Evolutionary conservation across 2,888 invertebrate species (phyloP).

Genomic region (Drosophila borealis): DNA sequence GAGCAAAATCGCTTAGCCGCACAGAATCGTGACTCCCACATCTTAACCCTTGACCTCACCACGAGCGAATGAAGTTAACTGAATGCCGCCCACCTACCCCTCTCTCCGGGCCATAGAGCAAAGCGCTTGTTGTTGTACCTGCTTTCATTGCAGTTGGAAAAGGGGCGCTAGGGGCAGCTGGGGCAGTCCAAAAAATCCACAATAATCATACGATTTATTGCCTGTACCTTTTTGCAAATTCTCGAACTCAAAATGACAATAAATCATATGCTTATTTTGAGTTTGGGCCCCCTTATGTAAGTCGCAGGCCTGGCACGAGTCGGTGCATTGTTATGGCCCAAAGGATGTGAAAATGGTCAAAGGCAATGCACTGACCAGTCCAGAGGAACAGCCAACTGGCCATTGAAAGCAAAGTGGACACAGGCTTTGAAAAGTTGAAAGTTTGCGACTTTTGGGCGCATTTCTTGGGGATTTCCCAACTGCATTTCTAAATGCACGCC

Average conservation of each 20-base stretch:
- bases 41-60: slow-evolving; percentile 84
- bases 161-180: slow-evolving; percentile 12
- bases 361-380: slow-evolving; percentile 11
- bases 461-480: neutral
- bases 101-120: neutral
- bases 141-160: slow-evolving; percentile 56
- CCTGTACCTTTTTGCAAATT: slow-evolving; percentile 79
- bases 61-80: slow-evolving; percentile 78
- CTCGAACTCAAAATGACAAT: slow-evolving; percentile 80
- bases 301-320: slow-evolving; percentile 66
- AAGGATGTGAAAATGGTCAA: slow-evolving; percentile 51
- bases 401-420: slow-evolving; percentile 30
- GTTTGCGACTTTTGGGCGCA: neutral
- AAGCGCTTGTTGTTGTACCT: slow-evolving; percentile 57
- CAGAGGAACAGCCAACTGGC: slow-evolving; percentile 21
- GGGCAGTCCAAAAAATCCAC: slow-evolving; percentile 51
- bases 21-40: slow-evolving; percentile 84
- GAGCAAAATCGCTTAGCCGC: slow-evolving; percentile 55
- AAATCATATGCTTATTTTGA: slow-evolving; percentile 73
- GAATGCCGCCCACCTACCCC: slow-evolving; percentile 9
- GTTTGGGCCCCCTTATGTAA: slow-evolving; percentile 57
- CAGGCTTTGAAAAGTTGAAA: slow-evolving; percentile 6
- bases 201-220: slow-evolving; percentile 83
- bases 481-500: neutral
- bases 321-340: slow-evolving; percentile 68